A percentile compares a stretch with the other conserved stretches of the same genome.
Evolutionary conservation across 2,888 invertebrate genomes (phyloP).

Genomic region (Ischnus inquisitorius): DNA sequence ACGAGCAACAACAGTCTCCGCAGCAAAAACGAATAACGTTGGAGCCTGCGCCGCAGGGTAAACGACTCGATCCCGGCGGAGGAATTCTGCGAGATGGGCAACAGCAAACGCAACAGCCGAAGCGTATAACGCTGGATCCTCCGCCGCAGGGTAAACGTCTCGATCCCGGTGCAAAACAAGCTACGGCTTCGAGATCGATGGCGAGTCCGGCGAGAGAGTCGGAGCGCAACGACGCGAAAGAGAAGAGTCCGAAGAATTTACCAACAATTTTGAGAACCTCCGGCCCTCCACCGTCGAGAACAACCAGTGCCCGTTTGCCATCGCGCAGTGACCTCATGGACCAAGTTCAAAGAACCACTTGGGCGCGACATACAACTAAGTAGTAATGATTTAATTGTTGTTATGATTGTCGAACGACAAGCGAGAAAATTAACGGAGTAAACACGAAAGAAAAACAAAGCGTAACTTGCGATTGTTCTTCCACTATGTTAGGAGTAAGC

Average conservation of each 20-base stretch:
- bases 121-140: slow-evolving; percentile 80
- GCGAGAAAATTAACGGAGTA: slow-evolving; percentile 18
- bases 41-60: slow-evolving; percentile 79
- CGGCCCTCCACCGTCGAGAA: slow-evolving; percentile 86
- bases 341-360: slow-evolving; percentile 92
- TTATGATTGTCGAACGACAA: slow-evolving; percentile 37
- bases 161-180: slow-evolving; percentile 59
- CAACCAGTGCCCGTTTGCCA: slow-evolving; percentile 94
- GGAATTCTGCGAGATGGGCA: slow-evolving; percentile 38
- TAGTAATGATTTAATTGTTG: slow-evolving; percentile 81
- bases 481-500: slow-evolving; percentile 13
- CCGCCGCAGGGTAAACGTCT: slow-evolving; percentile 78
- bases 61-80: slow-evolving; percentile 66
- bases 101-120: slow-evolving; percentile 65
- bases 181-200: slow-evolving; percentile 42
- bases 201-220: slow-evolving; percentile 39
- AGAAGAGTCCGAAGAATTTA: slow-evolving; percentile 68
- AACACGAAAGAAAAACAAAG: not conserved
- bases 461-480: slow-evolving; percentile 14
- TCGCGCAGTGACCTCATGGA: slow-evolving; percentile 94
- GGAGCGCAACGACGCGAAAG: slow-evolving; percentile 41
- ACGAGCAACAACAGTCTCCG: slow-evolving; percentile 5
- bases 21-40: slow-evolving; percentile 78
- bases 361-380: slow-evolving; percentile 96
- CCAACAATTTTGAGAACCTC: slow-evolving; percentile 78